Percentiles rank a stretch among this genome's conserved stretches.
phyloP scores from a whole-genome alignment of 2,888 invertebrate species.

The Cyaniris semiargus region DNA sequence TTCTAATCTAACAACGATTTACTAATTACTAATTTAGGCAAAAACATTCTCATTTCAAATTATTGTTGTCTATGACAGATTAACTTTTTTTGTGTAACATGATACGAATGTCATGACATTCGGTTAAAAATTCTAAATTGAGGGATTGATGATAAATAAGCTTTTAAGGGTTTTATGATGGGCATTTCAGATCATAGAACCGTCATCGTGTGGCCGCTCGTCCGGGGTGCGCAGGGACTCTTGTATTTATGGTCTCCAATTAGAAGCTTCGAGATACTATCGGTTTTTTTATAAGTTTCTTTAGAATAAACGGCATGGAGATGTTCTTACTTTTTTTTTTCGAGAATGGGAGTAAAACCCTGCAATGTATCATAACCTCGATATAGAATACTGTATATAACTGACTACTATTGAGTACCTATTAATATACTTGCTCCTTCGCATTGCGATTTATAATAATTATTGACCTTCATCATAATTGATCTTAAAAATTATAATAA shows the following conservation, averaged over 20 bases:
- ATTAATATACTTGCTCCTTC: too few species aligned
- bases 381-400: too few species aligned
- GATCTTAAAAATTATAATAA: too few species aligned
- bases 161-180: slow-evolving; percentile 29
- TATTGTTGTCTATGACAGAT: neutral
- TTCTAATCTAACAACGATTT: neutral
- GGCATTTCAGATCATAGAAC: neutral
- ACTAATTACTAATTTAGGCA: neutral
- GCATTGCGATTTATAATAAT: neutral
- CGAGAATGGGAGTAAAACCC: neutral
- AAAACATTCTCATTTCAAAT: neutral
- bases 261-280: slow-evolving; percentile 67
- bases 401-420: too few species aligned
- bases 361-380: neutral
- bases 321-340: slow-evolving; percentile 26
- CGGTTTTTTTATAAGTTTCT: slow-evolving; percentile 52
- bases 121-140: neutral
- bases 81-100: neutral
- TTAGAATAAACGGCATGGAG: slow-evolving; percentile 46
- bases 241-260: slow-evolving; percentile 70
- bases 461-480: too few species aligned
- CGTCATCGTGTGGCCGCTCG: slow-evolving; percentile 20
- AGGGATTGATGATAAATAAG: slow-evolving; percentile 25
- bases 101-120: neutral
- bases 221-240: slow-evolving; percentile 4